Base-by-base conservation (phyloP, 2,797 vertebrate species). In the Rallus crepitans region DNA sequence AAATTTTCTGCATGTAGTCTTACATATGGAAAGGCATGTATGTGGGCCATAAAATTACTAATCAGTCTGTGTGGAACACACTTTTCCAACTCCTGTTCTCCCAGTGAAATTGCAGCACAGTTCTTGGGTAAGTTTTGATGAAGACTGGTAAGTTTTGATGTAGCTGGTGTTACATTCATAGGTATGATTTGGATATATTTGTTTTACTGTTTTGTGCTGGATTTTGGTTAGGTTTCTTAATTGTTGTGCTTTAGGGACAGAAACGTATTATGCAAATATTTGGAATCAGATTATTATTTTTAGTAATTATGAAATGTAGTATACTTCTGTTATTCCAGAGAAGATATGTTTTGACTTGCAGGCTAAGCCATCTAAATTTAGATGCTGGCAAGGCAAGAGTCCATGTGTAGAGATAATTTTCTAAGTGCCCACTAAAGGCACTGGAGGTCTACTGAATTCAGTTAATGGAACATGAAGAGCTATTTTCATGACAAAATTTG, bases 31-130 rank as follows among this genome's bases (percentile, higher is more conserved):
- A 69, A 86, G 79, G 11, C 33, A 55, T 12, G 11, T 35, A 77
- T 70, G 30, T 83, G 52, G 50, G 42, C 11, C 85, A 52, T 59
- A 81, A 90, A 94, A 83, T 83, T 40, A 66, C 7, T 72, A 52
- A 48, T n/a, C 25, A 76, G 20, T 25, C 57, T 83, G 47, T 39
- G 57, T 40, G 53, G 35, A 76, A 28, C 20, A 37, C 12, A 13
- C 7, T 52, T 55, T 70, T 76, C 40, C 61, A 81, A 8, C 6
- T 89, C 31, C 33, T 70, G 20, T 28, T 64, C 39, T 24, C 18
- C 48, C 48, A 82, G 37, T 0, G 2, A 57, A 87, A 19, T 25
- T 7, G 8, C 17, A 45, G 60, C 23, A 33, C 11, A 12, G 25
- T 20, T 52, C 52, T 52, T 86, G 35, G 5, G 4, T 50, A 47